phyloP scores from a whole-genome alignment of 64 coral and sea anemone species.

The Pachyseris speciosa region DNA sequence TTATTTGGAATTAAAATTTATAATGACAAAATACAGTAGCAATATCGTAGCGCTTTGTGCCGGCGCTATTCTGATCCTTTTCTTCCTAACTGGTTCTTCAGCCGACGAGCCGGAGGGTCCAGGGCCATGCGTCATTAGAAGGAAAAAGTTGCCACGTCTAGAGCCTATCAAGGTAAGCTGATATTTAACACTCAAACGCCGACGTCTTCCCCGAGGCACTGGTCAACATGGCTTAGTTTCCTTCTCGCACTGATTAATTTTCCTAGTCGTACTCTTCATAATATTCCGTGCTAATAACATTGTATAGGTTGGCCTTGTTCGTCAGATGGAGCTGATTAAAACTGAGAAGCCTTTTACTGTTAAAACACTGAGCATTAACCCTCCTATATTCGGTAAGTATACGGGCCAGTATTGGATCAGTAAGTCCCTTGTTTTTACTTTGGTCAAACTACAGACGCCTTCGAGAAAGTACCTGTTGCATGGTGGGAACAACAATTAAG shows the following conservation, averaged over 20 bases:
- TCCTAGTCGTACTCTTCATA: no score
- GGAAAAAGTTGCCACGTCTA: constrained; percentile 36
- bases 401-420: neutral
- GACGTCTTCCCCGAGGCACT: no score
- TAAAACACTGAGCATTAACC: constrained; percentile 44
- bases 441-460: no score
- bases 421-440: no score
- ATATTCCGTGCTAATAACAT: neutral
- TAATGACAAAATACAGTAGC: neutral
- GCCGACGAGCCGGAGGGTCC: neutral
- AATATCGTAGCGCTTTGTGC: neutral
- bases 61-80: neutral
- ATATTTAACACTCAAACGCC: no score
- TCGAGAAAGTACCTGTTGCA: no score
- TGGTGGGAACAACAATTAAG: no score
- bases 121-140: constrained; percentile 47
- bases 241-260: no score
- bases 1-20: neutral
- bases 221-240: no score
- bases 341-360: neutral
- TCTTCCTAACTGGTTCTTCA: neutral
- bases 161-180: constrained; percentile 36
- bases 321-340: constrained; percentile 15
- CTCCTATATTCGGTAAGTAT: constrained; percentile 70
- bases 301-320: constrained; percentile 58